phyloP scores from a whole-genome alignment of 1,140 invertebrate species.

The Leguminivora glycinivorella region DNA sequence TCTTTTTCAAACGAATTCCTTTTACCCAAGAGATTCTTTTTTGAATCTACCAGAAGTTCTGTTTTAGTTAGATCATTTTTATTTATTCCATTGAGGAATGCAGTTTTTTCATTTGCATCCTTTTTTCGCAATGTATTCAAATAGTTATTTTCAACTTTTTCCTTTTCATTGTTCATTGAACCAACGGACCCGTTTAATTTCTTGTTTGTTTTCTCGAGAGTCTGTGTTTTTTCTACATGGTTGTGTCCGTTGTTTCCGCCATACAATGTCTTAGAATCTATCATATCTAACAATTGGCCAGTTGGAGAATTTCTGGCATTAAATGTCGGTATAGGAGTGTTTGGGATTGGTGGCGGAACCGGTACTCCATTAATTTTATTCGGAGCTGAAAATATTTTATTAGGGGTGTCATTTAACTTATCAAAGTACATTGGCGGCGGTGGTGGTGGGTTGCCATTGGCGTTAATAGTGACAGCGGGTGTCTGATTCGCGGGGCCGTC shows the following conservation, averaged over 20 bases:
- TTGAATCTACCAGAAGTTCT: slow-evolving; percentile 51
- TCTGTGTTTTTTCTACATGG: neutral
- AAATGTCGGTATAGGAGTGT: slow-evolving; percentile 61
- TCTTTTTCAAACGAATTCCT: slow-evolving; percentile 63
- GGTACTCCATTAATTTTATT: slow-evolving; percentile 12
- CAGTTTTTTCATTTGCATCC: slow-evolving; percentile 47
- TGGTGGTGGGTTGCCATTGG: neutral
- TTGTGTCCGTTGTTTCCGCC: neutral
- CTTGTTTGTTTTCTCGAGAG: slow-evolving; percentile 8
- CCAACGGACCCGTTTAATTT: slow-evolving; percentile 34
- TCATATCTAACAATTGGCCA: slow-evolving; percentile 43
- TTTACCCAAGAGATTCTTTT: slow-evolving; percentile 61
- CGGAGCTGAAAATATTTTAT: neutral
- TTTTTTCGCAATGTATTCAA: slow-evolving; percentile 52
- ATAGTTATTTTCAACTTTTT: slow-evolving; percentile 52
- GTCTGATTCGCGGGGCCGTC: neutral
- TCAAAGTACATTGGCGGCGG: slow-evolving; percentile 24
- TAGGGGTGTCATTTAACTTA: slow-evolving; percentile 7
- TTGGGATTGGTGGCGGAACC: slow-evolving; percentile 63
- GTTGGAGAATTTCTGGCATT: slow-evolving; percentile 55
- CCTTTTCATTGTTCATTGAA: slow-evolving; percentile 52
- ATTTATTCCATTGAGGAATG: slow-evolving; percentile 47
- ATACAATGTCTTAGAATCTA: slow-evolving; percentile 28
- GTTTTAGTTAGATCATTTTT: slow-evolving; percentile 43
- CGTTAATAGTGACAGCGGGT: neutral